These are phyloP conservation scores for Lagothrix lagotricha DNA, from an alignment of 2,797 vertebrate species.

Conservation along the genomic window DNA sequence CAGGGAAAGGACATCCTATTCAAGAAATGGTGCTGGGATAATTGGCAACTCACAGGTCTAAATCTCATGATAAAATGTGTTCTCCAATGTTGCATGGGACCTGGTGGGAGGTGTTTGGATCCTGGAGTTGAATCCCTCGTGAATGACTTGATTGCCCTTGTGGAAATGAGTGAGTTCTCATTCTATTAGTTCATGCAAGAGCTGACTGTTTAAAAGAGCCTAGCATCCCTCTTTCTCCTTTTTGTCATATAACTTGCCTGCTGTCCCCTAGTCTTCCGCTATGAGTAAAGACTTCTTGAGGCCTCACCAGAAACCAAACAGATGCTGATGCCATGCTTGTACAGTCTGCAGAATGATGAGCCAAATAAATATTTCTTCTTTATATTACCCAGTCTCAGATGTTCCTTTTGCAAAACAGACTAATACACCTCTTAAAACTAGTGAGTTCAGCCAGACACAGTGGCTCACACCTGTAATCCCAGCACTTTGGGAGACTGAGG, in stretches of 20 bases:
- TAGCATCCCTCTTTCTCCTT: neutral
- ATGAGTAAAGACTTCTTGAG: neutral
- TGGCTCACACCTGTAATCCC: neutral
- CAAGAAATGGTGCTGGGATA: too few species aligned
- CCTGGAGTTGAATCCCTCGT: neutral
- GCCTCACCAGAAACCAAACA: neutral
- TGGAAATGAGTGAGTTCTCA: neutral
- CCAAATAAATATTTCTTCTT: neutral
- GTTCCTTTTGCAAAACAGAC: neutral
- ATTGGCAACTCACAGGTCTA: too few species aligned
- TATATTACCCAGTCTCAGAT: neutral
- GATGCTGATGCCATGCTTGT: neutral
- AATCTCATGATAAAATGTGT: neutral
- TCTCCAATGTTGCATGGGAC: neutral
- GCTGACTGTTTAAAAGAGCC: neutral
- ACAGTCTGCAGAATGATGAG: neutral
- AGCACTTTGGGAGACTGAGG: neutral
- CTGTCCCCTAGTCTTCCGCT: neutral
- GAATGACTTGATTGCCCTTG: neutral
- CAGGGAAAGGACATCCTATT: too few species aligned
- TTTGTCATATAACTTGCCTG: neutral
- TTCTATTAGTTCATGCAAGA: neutral
- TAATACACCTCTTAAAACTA: neutral
- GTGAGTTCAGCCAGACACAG: neutral
- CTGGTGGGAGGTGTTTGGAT: neutral